Base-by-base conservation (phyloP, 2,888 invertebrate species). In the Hirtodrosophila cameraria region DNA sequence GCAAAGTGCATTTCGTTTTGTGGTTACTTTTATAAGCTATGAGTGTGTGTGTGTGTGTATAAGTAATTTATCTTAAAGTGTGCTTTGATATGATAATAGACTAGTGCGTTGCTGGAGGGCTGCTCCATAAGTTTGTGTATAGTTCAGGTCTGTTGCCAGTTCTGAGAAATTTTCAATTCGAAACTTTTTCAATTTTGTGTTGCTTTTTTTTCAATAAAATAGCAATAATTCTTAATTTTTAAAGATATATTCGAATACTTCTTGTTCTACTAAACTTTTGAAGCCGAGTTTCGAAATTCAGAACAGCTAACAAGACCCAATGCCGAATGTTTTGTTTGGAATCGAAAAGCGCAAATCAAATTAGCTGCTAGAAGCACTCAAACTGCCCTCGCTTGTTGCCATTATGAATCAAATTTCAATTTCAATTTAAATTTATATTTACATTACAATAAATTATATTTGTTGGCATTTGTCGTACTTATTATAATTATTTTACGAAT, bases 401-500 rank as follows among this genome's bases (percentile, higher is more conserved):
- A n/a, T 20, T 16, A 36, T 9, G 41, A 16, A 36, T 42, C 30
- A 18, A 23, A 2, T 18, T 39, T 5, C 38, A 35, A 49, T 64
- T 67, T 43, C 27, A 45, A 70, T 70, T 63, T 52, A 12, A 45
- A 70, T 70, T 63, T 52, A 12, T 39, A 64, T 54, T 64, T 50
- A 20, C 50, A 45, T 41, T 61, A 16, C 42, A 69, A 49, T 58
- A n/a, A n/a, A n/a, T 68, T 53, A 36, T 38, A 49, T 68, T 60
- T 67, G 36, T 28, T 36, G 48, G 31, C 36, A 58, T n/a, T n/a
- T n/a, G 18, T 52, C 48, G 13, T 31, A 48, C 49, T 66, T 61
- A 61, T 49, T 61, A 61, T 73, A 70, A 70, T 73, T 67, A 54
- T 60, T 45, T 55, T 66, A 54, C 12, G 39, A 50, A 60, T 70